Evolutionary conservation across 2,888 invertebrate species (phyloP), one percentile per base, ranked within the genome.

Genomic region (Luffia ferchaultella): DNA sequence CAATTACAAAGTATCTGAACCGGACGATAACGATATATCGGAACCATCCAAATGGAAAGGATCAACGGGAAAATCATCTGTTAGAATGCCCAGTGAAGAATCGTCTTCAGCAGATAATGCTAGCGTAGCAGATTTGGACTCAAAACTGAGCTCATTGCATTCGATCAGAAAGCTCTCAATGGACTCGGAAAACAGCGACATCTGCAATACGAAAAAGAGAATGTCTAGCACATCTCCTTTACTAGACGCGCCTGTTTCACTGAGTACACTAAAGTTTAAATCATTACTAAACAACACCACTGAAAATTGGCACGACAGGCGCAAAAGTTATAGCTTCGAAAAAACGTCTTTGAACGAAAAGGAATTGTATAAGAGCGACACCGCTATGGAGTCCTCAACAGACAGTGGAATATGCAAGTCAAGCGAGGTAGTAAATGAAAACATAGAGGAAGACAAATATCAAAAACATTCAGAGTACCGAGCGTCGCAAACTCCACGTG

Each of bases 361-460:
- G 43, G 67, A 68, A 46, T 57, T 67, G 49, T 68, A 72, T 53
- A 68, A 63, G 53, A 85, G 82, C 58, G 83, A 79, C 52, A 85
- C 82, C 56, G 83, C 87, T 1, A 88, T 90, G 62, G 91, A 91
- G 65, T 90, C 90, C n/a, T 92, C 91, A 2, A 92, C 91, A 1
- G 92, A 92, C 60, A 92, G 92, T 61, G 92, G 92, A 0, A 87
- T 92, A 59, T 91, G 91, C 55, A 87, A 90, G 61, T 92, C 91
- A 0, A 86, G 88, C 17, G 91, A 92, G 75, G 74, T 90, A 45
- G 86, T 89, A 1, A 76, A 77, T 54, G 76, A 77, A 50, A 60
- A 68, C 51, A 51, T 60, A 18, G 70, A 76, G 53, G 70, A 70
- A 48, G 18, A 49, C 19, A 20, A 52, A 44, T 42, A 47, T 19